These are phyloP conservation scores for Campoplex capitator DNA, from an alignment of 2,888 invertebrate species.

Conservation along the genomic window DNA sequence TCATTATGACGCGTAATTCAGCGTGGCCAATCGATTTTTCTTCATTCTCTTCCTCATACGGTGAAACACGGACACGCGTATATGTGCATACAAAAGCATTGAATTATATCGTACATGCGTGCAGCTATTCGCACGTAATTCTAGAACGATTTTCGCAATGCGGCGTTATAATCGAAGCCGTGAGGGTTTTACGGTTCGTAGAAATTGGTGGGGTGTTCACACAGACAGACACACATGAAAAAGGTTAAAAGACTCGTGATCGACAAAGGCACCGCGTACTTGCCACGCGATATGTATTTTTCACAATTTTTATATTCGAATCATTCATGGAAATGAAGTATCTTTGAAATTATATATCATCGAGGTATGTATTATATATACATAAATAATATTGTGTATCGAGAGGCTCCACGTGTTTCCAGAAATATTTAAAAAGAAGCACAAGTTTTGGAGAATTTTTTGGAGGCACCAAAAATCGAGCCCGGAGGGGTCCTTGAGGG, in stretches of 20 bases:
- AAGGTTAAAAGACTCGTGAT: constrained; percentile 1
- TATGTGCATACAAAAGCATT: neutral
- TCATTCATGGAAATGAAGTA: constrained; percentile 38
- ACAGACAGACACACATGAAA: neutral
- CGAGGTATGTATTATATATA: neutral
- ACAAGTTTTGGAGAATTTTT: neutral
- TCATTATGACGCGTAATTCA: neutral
- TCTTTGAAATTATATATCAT: neutral
- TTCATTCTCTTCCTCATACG: neutral
- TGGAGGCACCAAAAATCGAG: neutral
- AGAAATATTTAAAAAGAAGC: neutral
- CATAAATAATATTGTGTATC: neutral
- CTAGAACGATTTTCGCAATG: constrained; percentile 46
- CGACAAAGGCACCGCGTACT: constrained; percentile 10
- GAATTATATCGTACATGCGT: constrained; percentile 29
- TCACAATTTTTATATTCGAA: constrained; percentile 8
- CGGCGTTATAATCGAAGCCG: constrained; percentile 23
- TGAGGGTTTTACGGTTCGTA: constrained; percentile 25
- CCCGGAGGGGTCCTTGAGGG: neutral
- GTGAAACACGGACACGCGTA: neutral
- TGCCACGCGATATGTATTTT: constrained; percentile 22
- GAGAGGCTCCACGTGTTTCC: neutral
- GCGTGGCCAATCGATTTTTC: constrained; percentile 42
- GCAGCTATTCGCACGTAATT: constrained; percentile 54
- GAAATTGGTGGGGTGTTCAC: constrained; percentile 26